Evolutionary conservation across 1,140 invertebrate genomes (phyloP).

Genomic region (Planococcus citri): DNA sequence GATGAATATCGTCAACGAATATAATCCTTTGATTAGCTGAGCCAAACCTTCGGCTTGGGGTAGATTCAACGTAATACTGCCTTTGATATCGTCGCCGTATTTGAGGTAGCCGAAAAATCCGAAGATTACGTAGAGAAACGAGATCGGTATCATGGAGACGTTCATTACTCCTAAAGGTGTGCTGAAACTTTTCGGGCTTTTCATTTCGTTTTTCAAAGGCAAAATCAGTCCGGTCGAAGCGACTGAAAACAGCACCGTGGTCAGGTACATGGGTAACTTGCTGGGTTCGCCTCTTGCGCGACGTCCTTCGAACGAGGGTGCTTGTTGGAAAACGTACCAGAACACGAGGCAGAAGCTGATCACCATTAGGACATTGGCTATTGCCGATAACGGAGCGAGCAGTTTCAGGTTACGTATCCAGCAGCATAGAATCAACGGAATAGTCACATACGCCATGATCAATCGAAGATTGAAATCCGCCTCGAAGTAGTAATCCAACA

Average conservation of each 20-base stretch:
- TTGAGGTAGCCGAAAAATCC: slow-evolving; percentile 43
- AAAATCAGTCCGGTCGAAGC: slow-evolving; percentile 49
- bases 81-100: slow-evolving; percentile 35
- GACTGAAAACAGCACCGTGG: slow-evolving; percentile 49
- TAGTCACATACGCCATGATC: slow-evolving; percentile 44
- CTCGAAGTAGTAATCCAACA: slow-evolving; percentile 39
- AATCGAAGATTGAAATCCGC: slow-evolving; percentile 34
- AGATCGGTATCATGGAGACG: slow-evolving; percentile 37
- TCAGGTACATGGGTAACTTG: slow-evolving; percentile 47
- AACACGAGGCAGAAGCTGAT: slow-evolving; percentile 51
- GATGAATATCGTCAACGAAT: slow-evolving; percentile 42
- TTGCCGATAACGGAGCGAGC: slow-evolving; percentile 55
- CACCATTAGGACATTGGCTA: slow-evolving; percentile 54
- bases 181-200: slow-evolving; percentile 34
- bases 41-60: slow-evolving; percentile 35
- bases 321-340: slow-evolving; percentile 51
- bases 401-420: slow-evolving; percentile 57
- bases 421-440: slow-evolving; percentile 52
- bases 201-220: slow-evolving; percentile 42
- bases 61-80: slow-evolving; percentile 34
- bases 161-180: slow-evolving; percentile 38
- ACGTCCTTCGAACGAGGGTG: slow-evolving; percentile 38
- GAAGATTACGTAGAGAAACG: slow-evolving; percentile 35
- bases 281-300: slow-evolving; percentile 34
- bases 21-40: slow-evolving; percentile 39